These are phyloP conservation scores for Proterorhinus semilunaris DNA, from an alignment of 2,113 vertebrate genomes.

Conservation along the genomic window DNA sequence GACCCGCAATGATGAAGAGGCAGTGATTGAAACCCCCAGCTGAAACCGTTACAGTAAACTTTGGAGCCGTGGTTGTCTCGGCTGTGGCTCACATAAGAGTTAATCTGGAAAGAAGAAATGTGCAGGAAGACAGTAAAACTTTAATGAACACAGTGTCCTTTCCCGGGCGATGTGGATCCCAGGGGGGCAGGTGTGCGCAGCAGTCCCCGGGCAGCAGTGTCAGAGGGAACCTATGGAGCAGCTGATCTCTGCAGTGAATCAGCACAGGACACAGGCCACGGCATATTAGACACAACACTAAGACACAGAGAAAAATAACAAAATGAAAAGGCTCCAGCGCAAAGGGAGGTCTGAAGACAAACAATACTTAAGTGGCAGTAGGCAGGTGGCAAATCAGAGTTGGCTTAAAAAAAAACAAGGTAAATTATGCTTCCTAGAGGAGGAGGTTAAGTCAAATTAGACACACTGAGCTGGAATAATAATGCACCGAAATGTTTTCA, in stretches of 20 bases:
- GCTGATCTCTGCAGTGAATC: constrained; percentile 41
- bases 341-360: constrained; percentile 11
- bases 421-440: not conserved
- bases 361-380: constrained; percentile 7
- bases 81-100: not conserved
- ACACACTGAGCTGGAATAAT: not conserved
- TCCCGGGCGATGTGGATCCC: constrained; percentile 37
- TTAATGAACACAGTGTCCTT: constrained; percentile 27
- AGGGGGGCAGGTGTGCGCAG: constrained; percentile 32
- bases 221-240: constrained; percentile 31
- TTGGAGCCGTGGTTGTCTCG: not conserved
- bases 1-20: too few relatives aligned
- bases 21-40: too few relatives aligned
- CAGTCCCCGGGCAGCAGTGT: constrained; percentile 11
- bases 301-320: not conserved
- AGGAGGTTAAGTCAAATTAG: constrained; percentile 8
- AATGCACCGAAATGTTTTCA: not conserved
- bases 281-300: constrained; percentile 16
- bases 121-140: constrained; percentile 17
- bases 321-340: not conserved
- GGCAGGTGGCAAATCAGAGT: constrained; percentile 8
- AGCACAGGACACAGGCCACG: constrained; percentile 12
- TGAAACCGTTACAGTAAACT: not conserved
- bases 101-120: not conserved
- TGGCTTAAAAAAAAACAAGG: constrained; percentile 3